phyloP scores from a whole-genome alignment of 2,888 invertebrate species.

The Schrankia costaestrigalis region DNA sequence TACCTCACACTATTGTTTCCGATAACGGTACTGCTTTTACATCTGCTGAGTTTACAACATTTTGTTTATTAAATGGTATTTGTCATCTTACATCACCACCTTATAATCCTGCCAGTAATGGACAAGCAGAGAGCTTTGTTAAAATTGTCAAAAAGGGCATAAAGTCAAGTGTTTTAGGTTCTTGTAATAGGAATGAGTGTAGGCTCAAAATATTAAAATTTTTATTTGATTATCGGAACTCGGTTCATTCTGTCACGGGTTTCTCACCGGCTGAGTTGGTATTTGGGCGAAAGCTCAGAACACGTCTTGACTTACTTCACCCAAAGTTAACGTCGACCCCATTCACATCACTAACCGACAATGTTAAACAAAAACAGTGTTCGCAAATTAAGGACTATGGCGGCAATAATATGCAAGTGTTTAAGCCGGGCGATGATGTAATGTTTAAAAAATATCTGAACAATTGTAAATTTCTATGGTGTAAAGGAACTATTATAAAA shows the following conservation, averaged over 20 bases:
- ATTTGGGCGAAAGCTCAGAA: too few relatives aligned
- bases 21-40: not conserved
- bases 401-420: too few relatives aligned
- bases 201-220: too few relatives aligned
- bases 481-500: too few relatives aligned
- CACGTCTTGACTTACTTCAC: not conserved
- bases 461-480: too few relatives aligned
- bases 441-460: too few relatives aligned
- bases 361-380: not conserved
- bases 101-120: not conserved
- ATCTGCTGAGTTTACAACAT: not conserved
- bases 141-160: not conserved
- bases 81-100: not conserved
- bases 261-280: not conserved
- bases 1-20: constrained; percentile 2
- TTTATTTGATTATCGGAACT: too few relatives aligned
- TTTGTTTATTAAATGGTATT: not conserved
- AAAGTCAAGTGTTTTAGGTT: too few relatives aligned
- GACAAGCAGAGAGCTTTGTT: not conserved
- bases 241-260: not conserved
- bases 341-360: not conserved
- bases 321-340: not conserved
- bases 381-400: not conserved
- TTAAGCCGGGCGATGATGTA: too few relatives aligned
- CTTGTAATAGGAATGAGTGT: too few relatives aligned